Evolutionary conservation across 2,888 invertebrate species (phyloP).

Genomic region (Parnassius apollo): DNA sequence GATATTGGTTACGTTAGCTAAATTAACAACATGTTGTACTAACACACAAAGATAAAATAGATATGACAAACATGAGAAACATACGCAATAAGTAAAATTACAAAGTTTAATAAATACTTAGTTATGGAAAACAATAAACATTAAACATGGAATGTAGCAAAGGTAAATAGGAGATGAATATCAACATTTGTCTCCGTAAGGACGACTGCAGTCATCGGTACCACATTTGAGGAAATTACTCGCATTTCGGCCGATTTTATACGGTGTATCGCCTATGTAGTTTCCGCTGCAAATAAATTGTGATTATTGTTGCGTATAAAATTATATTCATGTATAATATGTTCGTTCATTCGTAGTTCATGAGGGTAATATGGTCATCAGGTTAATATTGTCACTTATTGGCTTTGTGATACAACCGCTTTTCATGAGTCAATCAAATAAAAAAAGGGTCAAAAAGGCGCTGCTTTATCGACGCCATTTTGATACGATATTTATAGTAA

Average conservation of each 20-base stretch:
- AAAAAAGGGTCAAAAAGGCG: no score
- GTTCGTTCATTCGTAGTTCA: no score
- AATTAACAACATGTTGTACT: no score
- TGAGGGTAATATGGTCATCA: no score
- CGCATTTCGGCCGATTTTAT: constrained; percentile 35
- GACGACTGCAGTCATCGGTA: constrained; percentile 39
- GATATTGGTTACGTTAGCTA: no score
- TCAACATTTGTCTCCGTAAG: constrained; percentile 21
- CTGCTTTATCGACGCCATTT: no score
- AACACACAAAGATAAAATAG: not conserved
- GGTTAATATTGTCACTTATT: no score
- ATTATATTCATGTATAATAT: no score
- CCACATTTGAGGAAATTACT: constrained; percentile 42
- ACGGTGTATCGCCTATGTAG: constrained; percentile 45
- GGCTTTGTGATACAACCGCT: no score
- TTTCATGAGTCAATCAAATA: no score
- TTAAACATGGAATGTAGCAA: not conserved
- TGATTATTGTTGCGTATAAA: not conserved
- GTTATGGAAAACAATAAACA: not conserved
- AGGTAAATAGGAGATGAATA: not conserved
- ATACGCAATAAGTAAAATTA: not conserved
- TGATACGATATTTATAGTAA: no score
- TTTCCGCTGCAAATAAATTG: constrained; percentile 50
- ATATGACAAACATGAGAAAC: not conserved
- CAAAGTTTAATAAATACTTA: not conserved